phyloP scores from a whole-genome alignment of 1,140 invertebrate genomes.

The Pissodes strobi region DNA sequence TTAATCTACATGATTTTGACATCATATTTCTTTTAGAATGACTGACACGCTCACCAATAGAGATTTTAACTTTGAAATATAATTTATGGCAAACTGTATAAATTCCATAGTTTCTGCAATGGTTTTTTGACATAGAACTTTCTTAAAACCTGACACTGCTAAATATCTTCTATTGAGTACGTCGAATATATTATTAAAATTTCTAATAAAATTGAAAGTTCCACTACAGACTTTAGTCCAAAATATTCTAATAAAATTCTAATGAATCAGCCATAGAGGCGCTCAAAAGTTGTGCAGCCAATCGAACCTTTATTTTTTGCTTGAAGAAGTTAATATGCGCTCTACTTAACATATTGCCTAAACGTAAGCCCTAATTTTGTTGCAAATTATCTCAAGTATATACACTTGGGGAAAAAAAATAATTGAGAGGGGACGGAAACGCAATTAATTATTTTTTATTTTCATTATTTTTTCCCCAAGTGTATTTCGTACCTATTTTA shows the following conservation, averaged over 20 bases:
- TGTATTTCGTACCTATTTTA: slow-evolving; percentile 30
- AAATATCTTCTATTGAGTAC: slow-evolving; percentile 45
- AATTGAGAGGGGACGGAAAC: too few species aligned
- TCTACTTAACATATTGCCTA: slow-evolving; percentile 46
- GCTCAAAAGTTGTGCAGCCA: slow-evolving; percentile 48
- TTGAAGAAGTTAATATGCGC: slow-evolving; percentile 47
- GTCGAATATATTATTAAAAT: slow-evolving; percentile 48
- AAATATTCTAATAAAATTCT: slow-evolving; percentile 35
- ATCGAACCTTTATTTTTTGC: slow-evolving; percentile 52
- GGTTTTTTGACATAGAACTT: background rate
- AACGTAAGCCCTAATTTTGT: slow-evolving; percentile 46
- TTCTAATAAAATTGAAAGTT: slow-evolving; percentile 43
- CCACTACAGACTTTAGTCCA: slow-evolving; percentile 32
- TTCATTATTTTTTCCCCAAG: slow-evolving; percentile 22
- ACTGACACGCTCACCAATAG: too few species aligned
- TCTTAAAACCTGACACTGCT: background rate
- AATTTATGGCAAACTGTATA: too few species aligned
- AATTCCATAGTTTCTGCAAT: too few species aligned
- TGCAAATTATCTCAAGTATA: slow-evolving; percentile 48
- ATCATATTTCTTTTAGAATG: too few species aligned
- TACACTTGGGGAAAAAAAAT: too few species aligned
- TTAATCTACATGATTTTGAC: too few species aligned
- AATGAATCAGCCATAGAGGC: slow-evolving; percentile 43
- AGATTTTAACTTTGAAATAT: too few species aligned
- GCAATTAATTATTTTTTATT: slow-evolving; percentile 40